A percentile compares a stretch with the other conserved stretches of the same genome.
These are phyloP conservation scores for Rotaria macrura DNA, from an alignment of 2,888 invertebrate species.

Conservation along the genomic window DNA sequence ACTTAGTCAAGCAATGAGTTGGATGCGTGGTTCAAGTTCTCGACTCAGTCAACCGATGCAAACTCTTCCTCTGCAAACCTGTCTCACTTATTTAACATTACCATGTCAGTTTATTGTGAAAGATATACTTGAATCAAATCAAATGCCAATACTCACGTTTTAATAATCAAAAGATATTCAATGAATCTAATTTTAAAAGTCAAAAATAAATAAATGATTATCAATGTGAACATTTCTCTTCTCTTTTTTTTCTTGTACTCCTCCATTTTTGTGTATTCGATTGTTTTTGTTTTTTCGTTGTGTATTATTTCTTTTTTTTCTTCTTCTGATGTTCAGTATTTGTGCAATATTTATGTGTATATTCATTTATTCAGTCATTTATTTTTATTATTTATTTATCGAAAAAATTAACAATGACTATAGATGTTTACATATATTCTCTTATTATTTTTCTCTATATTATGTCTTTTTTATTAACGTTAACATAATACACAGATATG, in stretches of 20 bases:
- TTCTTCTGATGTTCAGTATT: neutral
- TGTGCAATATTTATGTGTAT: neutral
- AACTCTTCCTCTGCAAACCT: neutral
- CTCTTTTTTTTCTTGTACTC: neutral
- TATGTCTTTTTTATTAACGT: neutral
- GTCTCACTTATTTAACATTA: neutral
- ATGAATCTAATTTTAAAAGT: neutral
- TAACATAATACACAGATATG: neutral
- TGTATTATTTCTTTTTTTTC: too few relatives aligned
- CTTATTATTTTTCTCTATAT: neutral
- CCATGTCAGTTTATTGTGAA: slow-evolving; percentile 4
- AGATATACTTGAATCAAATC: slow-evolving; percentile 8
- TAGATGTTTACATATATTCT: neutral
- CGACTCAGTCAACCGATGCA: neutral
- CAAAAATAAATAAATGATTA: neutral
- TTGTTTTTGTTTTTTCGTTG: neutral
- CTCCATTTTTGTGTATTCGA: neutral
- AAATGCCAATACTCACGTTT: neutral
- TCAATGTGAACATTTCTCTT: neutral
- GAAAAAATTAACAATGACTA: neutral
- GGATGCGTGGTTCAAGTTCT: slow-evolving; percentile 10
- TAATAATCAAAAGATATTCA: neutral
- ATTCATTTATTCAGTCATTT: neutral
- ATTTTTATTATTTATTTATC: neutral
- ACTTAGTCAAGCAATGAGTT: slow-evolving; percentile 18